Base-by-base conservation (phyloP, 2,113 vertebrate genomes). In the Burhinus oedicnemus region DNA sequence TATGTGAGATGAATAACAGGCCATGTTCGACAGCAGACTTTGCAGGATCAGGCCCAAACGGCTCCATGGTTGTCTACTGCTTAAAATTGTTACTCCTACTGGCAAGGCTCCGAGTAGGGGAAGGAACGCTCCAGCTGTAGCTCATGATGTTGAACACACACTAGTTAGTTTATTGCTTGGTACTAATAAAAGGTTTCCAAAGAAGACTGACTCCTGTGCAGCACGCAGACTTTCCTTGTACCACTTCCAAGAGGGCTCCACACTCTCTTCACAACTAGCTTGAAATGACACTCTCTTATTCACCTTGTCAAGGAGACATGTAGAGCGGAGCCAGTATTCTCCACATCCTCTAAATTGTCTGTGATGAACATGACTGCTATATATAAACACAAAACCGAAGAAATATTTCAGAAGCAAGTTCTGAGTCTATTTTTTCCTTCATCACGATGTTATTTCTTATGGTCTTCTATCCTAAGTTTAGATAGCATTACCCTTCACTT, bases 101-200 rank as follows among this genome's bases (percentile, higher is more conserved):
- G 45, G 74, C 40, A 66, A 60, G 51, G 15, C 44, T 72, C 81
- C 14, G n/a, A 93, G 89, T 8, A 95, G 72, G 38, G 51, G 36
- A 40, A 94, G 42, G 82, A 93, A 75, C 75, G 19, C 64, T 91
- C 90, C 71, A 76, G 82, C 77, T 90, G 40, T 58, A 83, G 52
- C 52, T 77, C 52, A 66, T 94, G 82, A 95, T 97, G 88, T 68
- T 95, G 95, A 96, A 95, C 94, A 96, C 71, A 90, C 57, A 45
- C 51, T 5, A 34, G 45, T 88, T 83, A 79, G 92, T 96, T 95
- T 97, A 94, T 71, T 79, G 85, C 79, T 97, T 85, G 64, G 52
- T 93, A 70, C 64, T 93, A 94, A 88, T 93, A 95, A 97, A 95
- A 97, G 79, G 36, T 77, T 97, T 96, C 94, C 90, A 96, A 81